Base-by-base conservation (phyloP, 2,113 vertebrate species). In the Callocephalon fimbriatum region DNA sequence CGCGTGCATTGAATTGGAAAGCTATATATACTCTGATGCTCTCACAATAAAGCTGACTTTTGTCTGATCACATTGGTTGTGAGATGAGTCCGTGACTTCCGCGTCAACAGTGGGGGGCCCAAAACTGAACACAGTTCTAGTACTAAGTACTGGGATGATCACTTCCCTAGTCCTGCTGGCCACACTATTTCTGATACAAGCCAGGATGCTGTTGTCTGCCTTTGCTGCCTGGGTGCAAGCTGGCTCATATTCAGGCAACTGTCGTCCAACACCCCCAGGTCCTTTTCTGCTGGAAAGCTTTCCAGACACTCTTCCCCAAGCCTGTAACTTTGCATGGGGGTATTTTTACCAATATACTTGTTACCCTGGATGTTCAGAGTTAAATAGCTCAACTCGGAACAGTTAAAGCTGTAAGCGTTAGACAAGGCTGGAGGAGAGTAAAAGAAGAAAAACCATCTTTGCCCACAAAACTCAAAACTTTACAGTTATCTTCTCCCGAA, bases 131-230 rank as follows among this genome's bases (percentile, higher is more conserved):
- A 1, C 21, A 42, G 47, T n/a, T 68, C 0, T 3, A 81, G 31
- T 14, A 26, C 21, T 1, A 1, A n/a, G 31, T 10, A 9, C 25
- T 32, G 11, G 4, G 0, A 22, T 3, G 18, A 14, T 12, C 35
- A 1, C 40, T 62, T 21, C 18, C 15, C 35, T 48, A 15, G 1
- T n/a, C 18, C 75, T 92, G 40, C 26, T 62, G 35, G 18, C 15
- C 21, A 13, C 35, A 5, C 6, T 3, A 6, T 2, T 56, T 12
- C 47, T 56, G 29, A 67, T 31, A 2, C 23, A 35, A 21, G 16
- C 59, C 29, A 59, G 32, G 59, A 6, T 47, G n/a, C 1, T 29
- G 22, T 0, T 13, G 38, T 16, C 29, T 3, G 1, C 44, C 20
- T 45, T 61, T 67, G 11, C 67, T 16, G n/a, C 38, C 20, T n/a